phyloP scores from a whole-genome alignment of 1,140 invertebrate species.

The Neodiprion virginianus region DNA sequence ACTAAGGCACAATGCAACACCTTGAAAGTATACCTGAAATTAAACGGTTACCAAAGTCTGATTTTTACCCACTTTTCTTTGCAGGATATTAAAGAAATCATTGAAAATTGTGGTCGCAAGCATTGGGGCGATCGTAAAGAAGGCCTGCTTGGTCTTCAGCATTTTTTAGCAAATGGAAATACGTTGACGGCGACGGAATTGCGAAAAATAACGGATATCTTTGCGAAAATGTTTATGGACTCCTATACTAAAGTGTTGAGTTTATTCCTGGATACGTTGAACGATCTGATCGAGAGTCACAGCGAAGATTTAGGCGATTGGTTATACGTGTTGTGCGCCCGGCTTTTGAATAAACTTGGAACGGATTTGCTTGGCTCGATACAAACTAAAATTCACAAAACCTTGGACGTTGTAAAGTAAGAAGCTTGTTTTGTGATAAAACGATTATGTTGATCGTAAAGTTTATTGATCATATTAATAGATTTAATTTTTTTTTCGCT shows the following conservation, averaged over 20 bases:
- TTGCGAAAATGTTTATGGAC: conserved; percentile 96
- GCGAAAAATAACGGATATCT: conserved; percentile 85
- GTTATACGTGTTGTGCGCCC: conserved; percentile 79
- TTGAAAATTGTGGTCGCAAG: conserved; percentile 83
- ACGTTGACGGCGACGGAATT: conserved; percentile 75
- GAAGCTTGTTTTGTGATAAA: conserved; percentile 64
- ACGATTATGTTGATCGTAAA: conserved; percentile 7
- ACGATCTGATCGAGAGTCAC: conserved; percentile 87
- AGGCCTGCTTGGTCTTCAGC: conserved; percentile 82
- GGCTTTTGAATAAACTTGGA: conserved; percentile 85
- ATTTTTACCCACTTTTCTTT: conserved; percentile 34
- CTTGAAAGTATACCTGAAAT: no score
- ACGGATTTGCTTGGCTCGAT: conserved; percentile 89
- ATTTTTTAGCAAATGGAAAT: conserved; percentile 76
- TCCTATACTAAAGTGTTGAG: conserved; percentile 96
- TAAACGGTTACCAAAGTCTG: no score
- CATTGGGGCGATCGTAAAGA: conserved; percentile 94
- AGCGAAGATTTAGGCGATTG: conserved; percentile 87
- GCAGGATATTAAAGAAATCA: conserved; percentile 88
- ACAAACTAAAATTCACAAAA: conserved; percentile 87
- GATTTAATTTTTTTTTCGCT: conserved; percentile 27
- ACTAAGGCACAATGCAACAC: no score
- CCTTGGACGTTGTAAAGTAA: conserved; percentile 84
- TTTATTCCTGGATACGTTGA: conserved; percentile 89
- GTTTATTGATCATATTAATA: conserved; percentile 9